Conservation (phyloP, 2,797 vertebrate genomes). For the Coreius guichenoti region DNA sequence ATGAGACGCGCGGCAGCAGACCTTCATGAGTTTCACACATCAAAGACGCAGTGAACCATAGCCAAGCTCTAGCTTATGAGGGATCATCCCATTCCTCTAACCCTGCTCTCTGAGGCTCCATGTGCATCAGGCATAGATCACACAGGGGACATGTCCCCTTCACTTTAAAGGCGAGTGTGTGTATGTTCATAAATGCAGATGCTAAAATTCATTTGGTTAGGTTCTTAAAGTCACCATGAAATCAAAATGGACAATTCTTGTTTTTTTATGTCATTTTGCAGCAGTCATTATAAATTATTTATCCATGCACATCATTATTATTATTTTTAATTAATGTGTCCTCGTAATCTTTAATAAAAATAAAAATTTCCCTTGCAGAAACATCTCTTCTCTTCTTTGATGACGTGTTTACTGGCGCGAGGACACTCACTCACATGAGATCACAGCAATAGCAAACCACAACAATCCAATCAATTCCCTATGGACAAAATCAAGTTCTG, state of each 20-base stretch:
- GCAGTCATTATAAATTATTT: neutral
- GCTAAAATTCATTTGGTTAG: neutral
- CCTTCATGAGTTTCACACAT: constrained; percentile 46
- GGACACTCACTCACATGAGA: no score
- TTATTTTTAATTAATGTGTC: no score
- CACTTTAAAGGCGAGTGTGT: neutral
- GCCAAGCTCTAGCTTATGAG: constrained; percentile 37
- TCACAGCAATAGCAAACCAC: no score
- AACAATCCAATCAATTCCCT: no score
- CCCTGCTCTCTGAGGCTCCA: constrained; percentile 2
- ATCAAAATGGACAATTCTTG: neutral
- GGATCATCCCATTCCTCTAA: constrained; percentile 49
- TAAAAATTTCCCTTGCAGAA: no score
- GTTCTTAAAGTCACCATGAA: neutral
- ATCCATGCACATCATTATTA: neutral
- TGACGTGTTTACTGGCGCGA: no score
- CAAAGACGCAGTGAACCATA: constrained; percentile 52
- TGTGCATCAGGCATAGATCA: neutral
- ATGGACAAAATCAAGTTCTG: no score
- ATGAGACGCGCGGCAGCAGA: constrained; percentile 1
- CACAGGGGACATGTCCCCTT: neutral
- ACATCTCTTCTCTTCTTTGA: no score
- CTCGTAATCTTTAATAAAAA: no score
- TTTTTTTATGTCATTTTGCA: no score
- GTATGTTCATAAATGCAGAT: neutral